phyloP scores from a whole-genome alignment of 2,888 invertebrate genomes.

The Amblyjoppa fuscipennis region DNA sequence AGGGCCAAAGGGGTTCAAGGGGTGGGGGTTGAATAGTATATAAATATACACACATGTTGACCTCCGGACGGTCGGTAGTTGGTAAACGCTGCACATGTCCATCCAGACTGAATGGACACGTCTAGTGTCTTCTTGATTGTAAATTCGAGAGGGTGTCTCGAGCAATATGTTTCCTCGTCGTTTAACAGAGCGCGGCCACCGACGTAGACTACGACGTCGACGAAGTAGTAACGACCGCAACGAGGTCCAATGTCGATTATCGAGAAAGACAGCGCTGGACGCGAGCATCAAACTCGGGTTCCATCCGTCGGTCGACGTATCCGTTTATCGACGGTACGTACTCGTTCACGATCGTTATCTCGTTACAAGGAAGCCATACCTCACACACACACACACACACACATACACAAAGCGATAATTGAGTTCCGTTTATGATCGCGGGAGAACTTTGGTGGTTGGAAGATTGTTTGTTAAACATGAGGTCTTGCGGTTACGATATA shows the following conservation, averaged over 20 bases:
- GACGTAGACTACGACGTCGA: slow-evolving; percentile 35
- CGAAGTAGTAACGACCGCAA: slow-evolving; percentile 62
- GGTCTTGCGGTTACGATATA: slow-evolving; percentile 10
- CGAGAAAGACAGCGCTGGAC: slow-evolving; percentile 56
- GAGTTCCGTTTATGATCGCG: slow-evolving; percentile 49
- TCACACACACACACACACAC: slow-evolving; percentile 16
- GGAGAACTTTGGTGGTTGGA: slow-evolving; percentile 16
- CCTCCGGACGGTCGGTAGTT: background rate
- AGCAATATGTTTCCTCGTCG: slow-evolving; percentile 44
- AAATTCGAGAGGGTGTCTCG: slow-evolving; percentile 58
- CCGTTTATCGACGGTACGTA: slow-evolving; percentile 59
- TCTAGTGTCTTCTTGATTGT: slow-evolving; percentile 56
- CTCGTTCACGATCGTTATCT: slow-evolving; percentile 67
- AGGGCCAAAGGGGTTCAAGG: too few relatives aligned
- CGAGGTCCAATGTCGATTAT: slow-evolving; percentile 63
- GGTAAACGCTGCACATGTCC: slow-evolving; percentile 21
- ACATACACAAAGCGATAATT: slow-evolving; percentile 40
- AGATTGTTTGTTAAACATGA: slow-evolving; percentile 52
- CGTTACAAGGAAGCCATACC: slow-evolving; percentile 63
- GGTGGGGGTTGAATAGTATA: too few relatives aligned
- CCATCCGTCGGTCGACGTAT: slow-evolving; percentile 39
- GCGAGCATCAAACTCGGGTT: slow-evolving; percentile 44
- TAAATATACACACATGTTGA: background rate
- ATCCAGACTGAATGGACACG: background rate
- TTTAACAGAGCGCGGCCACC: slow-evolving; percentile 25